Evolutionary conservation across 2,113 vertebrate genomes (phyloP), one percentile per base, ranked within the genome.

Genomic region (Cyanoliseus patagonus): DNA sequence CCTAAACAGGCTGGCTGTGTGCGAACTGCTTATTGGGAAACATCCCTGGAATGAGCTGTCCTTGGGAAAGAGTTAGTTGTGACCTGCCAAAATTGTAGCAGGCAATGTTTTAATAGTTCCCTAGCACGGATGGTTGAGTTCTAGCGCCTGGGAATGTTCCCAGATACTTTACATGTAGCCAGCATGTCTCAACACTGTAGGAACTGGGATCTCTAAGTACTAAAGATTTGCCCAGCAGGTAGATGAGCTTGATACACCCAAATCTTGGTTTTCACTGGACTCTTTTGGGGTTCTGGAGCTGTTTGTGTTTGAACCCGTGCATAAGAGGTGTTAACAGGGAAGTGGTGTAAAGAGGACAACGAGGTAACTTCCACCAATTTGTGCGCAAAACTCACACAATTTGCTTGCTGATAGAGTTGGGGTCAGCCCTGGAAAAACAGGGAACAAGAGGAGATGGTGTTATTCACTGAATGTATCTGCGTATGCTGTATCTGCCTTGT

Each of bases 31-130:
- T 86, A 27, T 24, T 86, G 91, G 86, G 80, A 88, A 81, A 86
- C 0, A 14, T 81, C 64, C 82, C 76, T 92, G 91, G 76, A 94
- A 91, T 68, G 83, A 92, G 42, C 37, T 91, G 61, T 83, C 88
- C 69, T 94, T 91, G 55, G 68, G 86, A 96, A 6, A 62, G n/a
- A 51, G 41, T 73, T 86, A 88, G 83, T 88, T 92, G 75, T 75
- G 69, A 83, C 27, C 73, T 91, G 91, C 91, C 91, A 94, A 53
- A 95, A 88, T 61, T 89, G 69, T 72, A 88, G 51, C 55, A 95
- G 91, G 83, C 77, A 86, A 51, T 39, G 55, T 67, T 95, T 95
- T 84, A 86, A 86, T 78, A 86, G 75, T 86, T 93, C 93, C 88
- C 66, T 86, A 51, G 64, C 64, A 63, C 18, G 79, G 59, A 93